Conservation (phyloP, 2,113 vertebrate species). For the Egretta garzetta region DNA sequence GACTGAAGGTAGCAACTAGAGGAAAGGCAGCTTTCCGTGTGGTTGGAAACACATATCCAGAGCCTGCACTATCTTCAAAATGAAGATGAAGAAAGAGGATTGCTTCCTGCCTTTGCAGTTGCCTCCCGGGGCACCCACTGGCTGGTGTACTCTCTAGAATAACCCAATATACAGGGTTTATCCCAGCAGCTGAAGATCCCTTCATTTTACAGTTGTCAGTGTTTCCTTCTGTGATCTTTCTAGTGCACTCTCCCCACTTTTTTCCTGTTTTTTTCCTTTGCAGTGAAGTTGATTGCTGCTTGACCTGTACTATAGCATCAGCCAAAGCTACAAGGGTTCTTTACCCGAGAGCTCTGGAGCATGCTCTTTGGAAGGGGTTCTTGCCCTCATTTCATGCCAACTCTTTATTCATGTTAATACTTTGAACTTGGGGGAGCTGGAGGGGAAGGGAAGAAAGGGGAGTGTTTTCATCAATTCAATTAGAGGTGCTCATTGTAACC, state of each 20-base stretch:
- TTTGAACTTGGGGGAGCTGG: neutral
- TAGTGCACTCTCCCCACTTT: neutral
- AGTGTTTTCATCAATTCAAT: slow-evolving; percentile 5
- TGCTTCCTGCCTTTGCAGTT: neutral
- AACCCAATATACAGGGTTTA: neutral
- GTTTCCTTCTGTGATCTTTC: neutral
- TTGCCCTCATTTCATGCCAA: neutral
- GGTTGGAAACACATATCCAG: neutral
- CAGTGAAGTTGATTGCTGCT: neutral
- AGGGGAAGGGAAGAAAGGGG: neutral
- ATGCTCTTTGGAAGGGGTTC: neutral
- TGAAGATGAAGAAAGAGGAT: neutral
- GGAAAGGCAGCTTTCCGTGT: neutral
- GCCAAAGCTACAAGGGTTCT: neutral
- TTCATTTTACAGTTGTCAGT: neutral
- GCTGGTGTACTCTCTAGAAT: neutral
- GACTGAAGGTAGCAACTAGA: neutral
- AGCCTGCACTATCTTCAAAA: neutral
- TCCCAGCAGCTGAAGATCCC: neutral
- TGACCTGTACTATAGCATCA: neutral
- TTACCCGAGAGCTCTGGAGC: neutral
- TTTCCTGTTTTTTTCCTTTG: neutral
- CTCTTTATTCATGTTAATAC: neutral
- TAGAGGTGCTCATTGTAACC: slow-evolving; percentile 7
- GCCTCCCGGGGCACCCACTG: neutral